A percentile compares a stretch with the other conserved stretches of the same genome.
phyloP scores from a whole-genome alignment of 2,888 invertebrate genomes.

The Stenolophus ochropezus region DNA sequence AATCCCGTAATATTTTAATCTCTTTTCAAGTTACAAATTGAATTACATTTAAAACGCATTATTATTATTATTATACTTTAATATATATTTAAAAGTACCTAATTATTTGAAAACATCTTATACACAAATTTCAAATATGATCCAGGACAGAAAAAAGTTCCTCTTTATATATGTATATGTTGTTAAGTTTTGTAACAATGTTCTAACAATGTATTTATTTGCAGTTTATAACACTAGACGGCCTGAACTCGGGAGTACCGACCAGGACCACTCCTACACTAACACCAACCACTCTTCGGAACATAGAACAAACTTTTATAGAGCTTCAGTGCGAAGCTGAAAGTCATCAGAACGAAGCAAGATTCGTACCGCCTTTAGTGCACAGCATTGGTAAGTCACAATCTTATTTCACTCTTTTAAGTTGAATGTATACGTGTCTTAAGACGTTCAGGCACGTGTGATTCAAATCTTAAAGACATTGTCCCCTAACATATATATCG shows the following conservation, averaged over 20 bases:
- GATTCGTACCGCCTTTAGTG: slow-evolving; percentile 91
- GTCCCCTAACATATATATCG: background rate
- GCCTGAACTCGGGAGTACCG: slow-evolving; percentile 91
- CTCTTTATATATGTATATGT: no score
- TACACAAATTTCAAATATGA: no score
- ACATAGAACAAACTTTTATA: slow-evolving; percentile 93
- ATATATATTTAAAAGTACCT: no score
- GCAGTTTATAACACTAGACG: slow-evolving; percentile 89
- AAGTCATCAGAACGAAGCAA: slow-evolving; percentile 88
- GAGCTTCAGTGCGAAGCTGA: slow-evolving; percentile 87
- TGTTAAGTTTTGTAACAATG: no score
- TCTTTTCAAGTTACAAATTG: no score
- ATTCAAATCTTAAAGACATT: background rate
- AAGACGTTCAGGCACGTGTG: no score
- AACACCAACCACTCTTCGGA: slow-evolving; percentile 94
- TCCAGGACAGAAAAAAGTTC: no score
- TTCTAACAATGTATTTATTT: slow-evolving; percentile 72
- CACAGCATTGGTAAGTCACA: slow-evolving; percentile 71
- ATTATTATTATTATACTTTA: no score
- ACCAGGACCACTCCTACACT: slow-evolving; percentile 95
- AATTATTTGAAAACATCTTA: no score
- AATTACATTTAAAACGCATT: no score
- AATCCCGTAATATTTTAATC: no score
- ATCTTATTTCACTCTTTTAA: background rate
- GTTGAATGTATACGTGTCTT: no score